These are phyloP conservation scores for Lochmaea crataegi DNA, from an alignment of 2,888 invertebrate species.

Conservation along the genomic window DNA sequence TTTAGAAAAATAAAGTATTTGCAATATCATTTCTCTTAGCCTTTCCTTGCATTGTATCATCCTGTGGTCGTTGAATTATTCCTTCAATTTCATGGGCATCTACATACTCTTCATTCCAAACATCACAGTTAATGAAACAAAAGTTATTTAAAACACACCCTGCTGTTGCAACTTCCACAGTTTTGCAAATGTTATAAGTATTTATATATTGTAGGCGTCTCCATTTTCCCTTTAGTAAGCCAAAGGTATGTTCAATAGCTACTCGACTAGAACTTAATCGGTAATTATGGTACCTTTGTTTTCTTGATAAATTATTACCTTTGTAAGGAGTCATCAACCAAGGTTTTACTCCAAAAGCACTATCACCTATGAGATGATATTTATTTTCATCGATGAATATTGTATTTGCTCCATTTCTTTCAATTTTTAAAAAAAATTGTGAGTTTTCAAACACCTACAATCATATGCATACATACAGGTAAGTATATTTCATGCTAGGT, in stretches of 20 bases:
- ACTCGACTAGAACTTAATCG: slow-evolving; percentile 1
- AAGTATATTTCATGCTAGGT: background rate
- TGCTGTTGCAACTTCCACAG: background rate
- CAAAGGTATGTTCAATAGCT: background rate
- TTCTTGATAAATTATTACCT: background rate
- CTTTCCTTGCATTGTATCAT: background rate
- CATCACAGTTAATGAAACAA: background rate
- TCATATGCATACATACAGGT: slow-evolving; percentile 2
- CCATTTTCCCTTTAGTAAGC: background rate
- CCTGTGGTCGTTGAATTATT: background rate
- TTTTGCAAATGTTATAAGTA: background rate
- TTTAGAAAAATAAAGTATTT: background rate
- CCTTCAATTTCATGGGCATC: background rate
- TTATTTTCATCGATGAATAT: background rate
- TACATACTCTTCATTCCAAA: background rate
- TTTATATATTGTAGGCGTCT: background rate
- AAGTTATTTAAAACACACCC: background rate
- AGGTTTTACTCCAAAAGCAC: slow-evolving; percentile 3
- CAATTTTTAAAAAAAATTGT: slow-evolving; percentile 3
- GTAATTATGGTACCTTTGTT: background rate
- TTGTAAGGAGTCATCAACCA: slow-evolving; percentile 1
- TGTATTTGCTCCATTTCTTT: slow-evolving; percentile 4
- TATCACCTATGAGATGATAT: too few relatives aligned
- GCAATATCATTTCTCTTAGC: background rate
- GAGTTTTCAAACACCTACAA: background rate